Conservation (phyloP, 2,113 vertebrate species). For the Baryphthengus martii region DNA sequence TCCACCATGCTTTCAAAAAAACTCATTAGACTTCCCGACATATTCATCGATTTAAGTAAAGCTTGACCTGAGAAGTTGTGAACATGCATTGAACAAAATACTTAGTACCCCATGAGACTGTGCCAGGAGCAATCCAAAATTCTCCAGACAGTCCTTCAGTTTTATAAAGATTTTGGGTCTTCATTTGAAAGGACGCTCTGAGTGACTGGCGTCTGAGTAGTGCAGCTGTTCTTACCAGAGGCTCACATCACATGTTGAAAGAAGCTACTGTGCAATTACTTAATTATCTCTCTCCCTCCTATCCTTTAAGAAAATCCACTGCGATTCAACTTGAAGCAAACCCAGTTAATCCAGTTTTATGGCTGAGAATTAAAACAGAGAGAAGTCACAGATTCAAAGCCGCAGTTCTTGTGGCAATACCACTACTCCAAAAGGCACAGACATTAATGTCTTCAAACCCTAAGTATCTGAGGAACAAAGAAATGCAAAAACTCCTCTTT, state of each 20-base stretch:
- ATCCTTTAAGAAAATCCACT: slow-evolving; percentile 7
- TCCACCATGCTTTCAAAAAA: neutral
- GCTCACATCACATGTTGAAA: slow-evolving; percentile 23
- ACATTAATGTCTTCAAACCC: neutral
- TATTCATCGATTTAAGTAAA: slow-evolving; percentile 16
- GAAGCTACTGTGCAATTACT: slow-evolving; percentile 60
- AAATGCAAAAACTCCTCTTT: neutral
- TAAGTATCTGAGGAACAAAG: slow-evolving; percentile 4
- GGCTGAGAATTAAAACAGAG: slow-evolving; percentile 28
- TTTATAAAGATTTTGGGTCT: slow-evolving; percentile 14
- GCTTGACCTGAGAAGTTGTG: slow-evolving; percentile 24
- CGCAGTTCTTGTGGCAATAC: neutral
- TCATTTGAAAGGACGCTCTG: neutral
- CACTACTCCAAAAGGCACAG: neutral
- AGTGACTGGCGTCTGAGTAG: slow-evolving; percentile 26
- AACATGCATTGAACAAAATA: neutral
- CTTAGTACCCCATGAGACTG: neutral
- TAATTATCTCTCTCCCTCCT: slow-evolving; percentile 49
- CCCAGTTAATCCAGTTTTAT: slow-evolving; percentile 51
- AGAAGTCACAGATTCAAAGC: slow-evolving; percentile 13
- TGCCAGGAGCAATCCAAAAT: neutral
- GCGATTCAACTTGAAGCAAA: slow-evolving; percentile 34
- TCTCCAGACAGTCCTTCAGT: neutral
- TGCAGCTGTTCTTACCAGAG: slow-evolving; percentile 49
- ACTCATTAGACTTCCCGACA: slow-evolving; percentile 16